Evolutionary conservation across 2,113 vertebrate genomes (phyloP), one percentile per base, ranked within the genome.

Genomic region (Alouatta palliata): DNA sequence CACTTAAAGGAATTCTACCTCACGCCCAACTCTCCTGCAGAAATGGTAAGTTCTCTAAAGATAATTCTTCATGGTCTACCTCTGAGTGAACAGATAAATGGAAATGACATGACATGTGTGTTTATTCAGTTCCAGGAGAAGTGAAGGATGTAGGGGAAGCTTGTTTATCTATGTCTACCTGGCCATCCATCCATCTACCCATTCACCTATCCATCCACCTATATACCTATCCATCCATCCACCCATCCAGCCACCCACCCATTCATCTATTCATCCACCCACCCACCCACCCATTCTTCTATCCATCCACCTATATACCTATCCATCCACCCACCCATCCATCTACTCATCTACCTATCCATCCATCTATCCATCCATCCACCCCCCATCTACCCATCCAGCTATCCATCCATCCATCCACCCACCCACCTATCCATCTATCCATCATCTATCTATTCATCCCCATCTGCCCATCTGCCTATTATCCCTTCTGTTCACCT

Each of bases 1-100:
- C 99, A 99, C 35, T 97, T 99, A 27, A 98, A 96, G 93, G 97
- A 99, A 49, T 99, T 99, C 98, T 98, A 98, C 97, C 98, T 99
- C 97, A 99, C 98, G 14, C 99, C 99, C 5, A 95, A 92, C 95
- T 98, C 95, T 95, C 96, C 97, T 3, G 91, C 92, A 0, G 99
- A 99, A 97, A 99, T 99, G 99, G 99, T 99, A 94, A 95, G 98
- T 94, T 95, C 5, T 35, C 81, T 30, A 3, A 17, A 61, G 43
- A 3, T 21, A 1, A 45, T 32, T 81, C 64, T 17, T 0, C 13
- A 1, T 0, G 54, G 9, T 13, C 35, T n/a, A 3, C 30, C 43
- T 45, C 25, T 32, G n/a, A n/a, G 20, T 8, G 3, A 20, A 25
- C 35, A 13, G 64, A 14, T 3, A 5, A n/a, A 3, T 5, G 9